phyloP scores from a whole-genome alignment of 2,113 vertebrate species.

The Chaetodon trifascialis region DNA sequence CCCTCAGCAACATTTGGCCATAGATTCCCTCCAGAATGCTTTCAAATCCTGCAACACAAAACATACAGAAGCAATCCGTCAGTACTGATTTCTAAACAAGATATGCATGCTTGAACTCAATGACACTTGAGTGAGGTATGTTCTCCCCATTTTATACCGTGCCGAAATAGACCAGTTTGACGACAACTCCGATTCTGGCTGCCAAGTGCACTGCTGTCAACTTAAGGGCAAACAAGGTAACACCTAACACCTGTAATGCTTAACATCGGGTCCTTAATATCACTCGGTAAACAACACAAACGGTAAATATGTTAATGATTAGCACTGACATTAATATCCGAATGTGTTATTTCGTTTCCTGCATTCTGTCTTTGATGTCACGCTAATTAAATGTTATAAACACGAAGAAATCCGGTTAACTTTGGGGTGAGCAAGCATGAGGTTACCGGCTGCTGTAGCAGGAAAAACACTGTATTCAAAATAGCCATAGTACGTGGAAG shows the following conservation, averaged over 20 bases:
- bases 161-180: not conserved
- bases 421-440: not conserved
- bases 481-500: not conserved
- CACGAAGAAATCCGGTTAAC: not conserved
- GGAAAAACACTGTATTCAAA: constrained; percentile 6
- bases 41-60: constrained; percentile 93
- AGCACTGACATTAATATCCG: rapidly evolving
- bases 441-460: not conserved
- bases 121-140: not conserved
- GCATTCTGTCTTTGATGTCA: not conserved
- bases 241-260: not conserved
- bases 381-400: not conserved
- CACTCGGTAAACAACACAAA: not conserved
- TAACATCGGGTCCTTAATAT: not conserved
- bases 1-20: constrained; percentile 96
- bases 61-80: constrained; percentile 16
- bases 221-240: too few species aligned
- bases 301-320: not conserved
- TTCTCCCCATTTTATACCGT: not conserved
- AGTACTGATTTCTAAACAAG: not conserved
- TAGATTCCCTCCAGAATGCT: constrained; percentile 99
- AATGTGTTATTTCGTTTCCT: not conserved
- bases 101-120: not conserved
- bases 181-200: not conserved
- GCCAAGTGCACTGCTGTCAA: not conserved